phyloP scores from a whole-genome alignment of 2,888 invertebrate genomes.

The Scaeva pyrastri region DNA sequence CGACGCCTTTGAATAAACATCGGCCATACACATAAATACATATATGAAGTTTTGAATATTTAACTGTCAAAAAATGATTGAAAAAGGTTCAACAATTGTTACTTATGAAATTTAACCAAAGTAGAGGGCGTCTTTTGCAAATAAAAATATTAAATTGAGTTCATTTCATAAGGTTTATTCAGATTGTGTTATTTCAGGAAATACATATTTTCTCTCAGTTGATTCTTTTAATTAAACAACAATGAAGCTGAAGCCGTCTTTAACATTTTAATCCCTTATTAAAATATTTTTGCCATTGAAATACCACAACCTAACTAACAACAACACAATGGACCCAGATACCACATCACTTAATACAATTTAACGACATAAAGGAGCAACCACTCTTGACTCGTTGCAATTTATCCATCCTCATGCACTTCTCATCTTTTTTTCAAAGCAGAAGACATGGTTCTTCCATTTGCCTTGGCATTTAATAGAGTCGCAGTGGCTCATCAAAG shows the following conservation, averaged over 20 bases:
- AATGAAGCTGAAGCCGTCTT: not conserved
- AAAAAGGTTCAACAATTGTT: too few species aligned
- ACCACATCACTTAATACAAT: not conserved
- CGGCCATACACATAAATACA: too few species aligned
- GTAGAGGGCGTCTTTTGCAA: too few species aligned
- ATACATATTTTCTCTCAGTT: not conserved
- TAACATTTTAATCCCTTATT: not conserved
- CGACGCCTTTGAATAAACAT: not conserved
- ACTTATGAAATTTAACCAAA: too few species aligned
- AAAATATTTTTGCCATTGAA: constrained; percentile 8
- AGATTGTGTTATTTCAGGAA: too few species aligned
- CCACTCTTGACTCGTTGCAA: constrained; percentile 47
- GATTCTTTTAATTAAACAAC: not conserved
- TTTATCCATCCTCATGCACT: constrained; percentile 45
- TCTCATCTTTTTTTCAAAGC: constrained; percentile 4
- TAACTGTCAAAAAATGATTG: too few species aligned
- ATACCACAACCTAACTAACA: not conserved
- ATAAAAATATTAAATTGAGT: too few species aligned
- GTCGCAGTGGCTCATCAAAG: constrained; percentile 40
- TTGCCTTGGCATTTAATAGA: constrained; percentile 23
- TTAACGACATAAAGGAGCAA: constrained; percentile 25
- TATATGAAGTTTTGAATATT: too few species aligned
- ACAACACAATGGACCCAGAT: not conserved
- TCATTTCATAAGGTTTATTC: too few species aligned
- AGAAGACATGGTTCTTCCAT: constrained; percentile 36